Conservation (phyloP, 1,140 invertebrate species). For the Drosophila ercepeae region DNA sequence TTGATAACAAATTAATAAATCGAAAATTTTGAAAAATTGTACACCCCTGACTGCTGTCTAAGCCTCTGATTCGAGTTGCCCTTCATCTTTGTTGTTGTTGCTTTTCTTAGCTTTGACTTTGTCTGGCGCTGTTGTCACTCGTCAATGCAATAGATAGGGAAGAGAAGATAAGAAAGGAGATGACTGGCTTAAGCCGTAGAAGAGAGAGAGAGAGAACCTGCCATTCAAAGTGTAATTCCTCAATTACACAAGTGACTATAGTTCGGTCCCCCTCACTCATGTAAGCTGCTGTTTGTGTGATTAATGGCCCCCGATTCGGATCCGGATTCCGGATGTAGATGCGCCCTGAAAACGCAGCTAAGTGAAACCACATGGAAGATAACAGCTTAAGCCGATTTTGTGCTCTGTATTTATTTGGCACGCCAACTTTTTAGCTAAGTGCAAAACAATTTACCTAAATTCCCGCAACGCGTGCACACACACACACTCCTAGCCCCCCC, state of each 20-base stretch:
- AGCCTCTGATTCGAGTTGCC: neutral
- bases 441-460: constrained; percentile 82
- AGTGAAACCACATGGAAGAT: constrained; percentile 70
- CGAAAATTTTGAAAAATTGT: neutral
- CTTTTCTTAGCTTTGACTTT: constrained; percentile 52
- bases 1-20: neutral
- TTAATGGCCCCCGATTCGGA: constrained; percentile 55
- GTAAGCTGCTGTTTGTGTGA: constrained; percentile 47
- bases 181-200: constrained; percentile 19
- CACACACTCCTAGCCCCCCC: constrained; percentile 6
- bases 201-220: constrained; percentile 33
- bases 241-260: constrained; percentile 71
- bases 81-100: constrained; percentile 24
- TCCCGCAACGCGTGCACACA: constrained; percentile 35
- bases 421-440: constrained; percentile 77
- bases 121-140: constrained; percentile 68
- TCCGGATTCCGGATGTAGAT: constrained; percentile 21
- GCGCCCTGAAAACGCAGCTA: constrained; percentile 38
- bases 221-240: constrained; percentile 79
- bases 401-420: constrained; percentile 70
- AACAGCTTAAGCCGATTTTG: constrained; percentile 62
- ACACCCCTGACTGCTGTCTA: neutral
- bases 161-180: neutral
- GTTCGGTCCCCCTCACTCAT: neutral
- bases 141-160: constrained; percentile 26